Evolutionary conservation across 2,888 invertebrate genomes (phyloP), one percentile per base, ranked within the genome.

Genomic region (Scrobipalpa costella): DNA sequence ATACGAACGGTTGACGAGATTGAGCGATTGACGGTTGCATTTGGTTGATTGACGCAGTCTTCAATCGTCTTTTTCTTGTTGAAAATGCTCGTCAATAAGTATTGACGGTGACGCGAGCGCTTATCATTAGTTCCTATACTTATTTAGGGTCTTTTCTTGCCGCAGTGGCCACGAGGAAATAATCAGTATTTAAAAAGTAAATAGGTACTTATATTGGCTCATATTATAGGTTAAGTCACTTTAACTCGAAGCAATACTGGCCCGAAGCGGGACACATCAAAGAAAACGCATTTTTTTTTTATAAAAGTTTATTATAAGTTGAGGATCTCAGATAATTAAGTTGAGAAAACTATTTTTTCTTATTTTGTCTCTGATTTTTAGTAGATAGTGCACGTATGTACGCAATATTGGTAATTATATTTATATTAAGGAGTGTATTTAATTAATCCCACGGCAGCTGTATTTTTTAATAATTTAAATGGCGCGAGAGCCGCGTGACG

Each of bases 301-400:
- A 57, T 44, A 58, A 55, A 47, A 40, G 58, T 52, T 62, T 58
- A 63, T 55, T 63, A 47, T 86, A 86, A 84, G 85, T 78, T 80
- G 85, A 83, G 84, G 90, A 90, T 90, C 90, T 90, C 90, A 90
- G 83, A 83, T 59, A 60, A 84, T 87, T 87, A 88, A 89, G 88
- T 86, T 87, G 70, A 68, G 71, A 71, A 66, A 67, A 72, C 69
- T 68, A 73, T 69, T 71, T 72, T 73, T 71, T 71, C 69, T 68
- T 71, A 71, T 79, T 79, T 81, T 79, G 21, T 55, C 81, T 80
- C 83, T 81, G 83, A 78, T 79, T 78, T 78, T 77, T 83, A 81
- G 83, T 79, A 72, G 73, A 72, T 88, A 86, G 86, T 89, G 90
- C 90, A 89, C 90, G 90, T 76, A 76, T 76, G 80, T 84, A 86